Evolutionary conservation across 2,888 invertebrate species (phyloP).

Genomic region (Eupithecia abbreviata): DNA sequence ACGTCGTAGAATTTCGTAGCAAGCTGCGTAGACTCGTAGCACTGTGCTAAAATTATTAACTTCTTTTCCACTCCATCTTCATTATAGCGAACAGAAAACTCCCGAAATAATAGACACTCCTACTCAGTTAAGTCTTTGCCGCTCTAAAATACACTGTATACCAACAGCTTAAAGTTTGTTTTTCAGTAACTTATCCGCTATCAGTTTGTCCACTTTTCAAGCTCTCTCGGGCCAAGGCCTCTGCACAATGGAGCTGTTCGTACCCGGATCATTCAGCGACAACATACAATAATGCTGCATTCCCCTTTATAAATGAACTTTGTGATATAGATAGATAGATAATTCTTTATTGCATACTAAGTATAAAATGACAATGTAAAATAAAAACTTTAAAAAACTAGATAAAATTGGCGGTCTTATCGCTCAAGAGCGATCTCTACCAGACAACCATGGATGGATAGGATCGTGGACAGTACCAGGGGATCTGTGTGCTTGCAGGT

Average conservation of each 20-base stretch:
- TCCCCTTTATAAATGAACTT: conserved; percentile 2
- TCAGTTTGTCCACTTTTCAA: background rate
- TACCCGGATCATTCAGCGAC: conserved; percentile 32
- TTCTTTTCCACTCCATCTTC: background rate
- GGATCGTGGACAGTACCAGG: too few relatives aligned
- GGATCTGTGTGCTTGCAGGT: too few relatives aligned
- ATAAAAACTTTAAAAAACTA: too few relatives aligned
- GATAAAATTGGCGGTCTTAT: too few relatives aligned
- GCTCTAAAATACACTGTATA: background rate
- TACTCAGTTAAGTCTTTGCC: background rate
- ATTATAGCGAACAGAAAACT: background rate
- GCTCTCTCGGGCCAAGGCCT: conserved; percentile 35
- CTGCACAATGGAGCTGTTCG: conserved; percentile 37
- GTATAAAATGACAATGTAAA: too few relatives aligned
- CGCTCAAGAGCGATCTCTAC: too few relatives aligned
- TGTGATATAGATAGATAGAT: too few relatives aligned
- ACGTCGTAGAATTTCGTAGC: too few relatives aligned
- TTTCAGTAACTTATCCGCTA: background rate
- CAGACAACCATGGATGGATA: too few relatives aligned
- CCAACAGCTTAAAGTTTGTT: background rate
- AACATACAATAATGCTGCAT: conserved; percentile 23
- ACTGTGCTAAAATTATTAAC: background rate
- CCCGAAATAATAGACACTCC: background rate
- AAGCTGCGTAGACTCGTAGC: background rate
- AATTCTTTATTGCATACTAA: too few relatives aligned